A percentile compares a stretch with the other conserved stretches of the same genome.
These are phyloP conservation scores for Priocnemis perturbator DNA, from an alignment of 2,888 invertebrate species.

Conservation along the genomic window DNA sequence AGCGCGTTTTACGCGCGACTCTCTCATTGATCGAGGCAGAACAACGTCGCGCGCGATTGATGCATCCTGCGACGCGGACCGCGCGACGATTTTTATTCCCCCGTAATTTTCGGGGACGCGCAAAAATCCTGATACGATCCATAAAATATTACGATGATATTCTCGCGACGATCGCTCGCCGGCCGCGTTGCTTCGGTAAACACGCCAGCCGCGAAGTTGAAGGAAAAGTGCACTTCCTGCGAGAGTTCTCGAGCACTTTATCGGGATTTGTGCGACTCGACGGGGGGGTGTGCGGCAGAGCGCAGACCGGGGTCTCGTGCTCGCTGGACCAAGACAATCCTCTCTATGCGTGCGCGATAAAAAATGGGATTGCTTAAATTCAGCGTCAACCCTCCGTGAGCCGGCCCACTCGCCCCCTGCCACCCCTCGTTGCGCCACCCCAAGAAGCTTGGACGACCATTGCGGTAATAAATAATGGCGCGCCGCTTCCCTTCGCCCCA, in stretches of 20 bases:
- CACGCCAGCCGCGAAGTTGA: slow-evolving; percentile 54
- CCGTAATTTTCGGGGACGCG: no score
- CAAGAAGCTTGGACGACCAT: slow-evolving; percentile 59
- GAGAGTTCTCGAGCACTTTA: slow-evolving; percentile 54
- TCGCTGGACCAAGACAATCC: slow-evolving; percentile 65
- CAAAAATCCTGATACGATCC: no score
- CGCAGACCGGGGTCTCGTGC: slow-evolving; percentile 37
- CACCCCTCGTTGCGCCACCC: slow-evolving; percentile 17
- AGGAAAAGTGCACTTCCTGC: slow-evolving; percentile 47
- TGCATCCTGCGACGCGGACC: no score
- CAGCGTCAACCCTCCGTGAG: slow-evolving; percentile 38
- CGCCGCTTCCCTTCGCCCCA: slow-evolving; percentile 51
- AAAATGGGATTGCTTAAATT: slow-evolving; percentile 50
- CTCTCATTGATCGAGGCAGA: no score
- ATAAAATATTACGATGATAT: no score
- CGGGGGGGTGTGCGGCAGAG: neutral
- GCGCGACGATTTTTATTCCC: no score
- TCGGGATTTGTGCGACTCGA: slow-evolving; percentile 51
- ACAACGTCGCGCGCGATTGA: no score
- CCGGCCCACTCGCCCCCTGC: neutral
- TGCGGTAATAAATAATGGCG: slow-evolving; percentile 64
- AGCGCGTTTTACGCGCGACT: no score
- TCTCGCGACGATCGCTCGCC: slow-evolving; percentile 25
- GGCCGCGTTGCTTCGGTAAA: slow-evolving; percentile 53
- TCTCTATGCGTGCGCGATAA: slow-evolving; percentile 40